A percentile compares a stretch with the other conserved stretches of the same genome.
Conservation (phyloP, 2,888 invertebrate genomes). For the Noctuana brunneofusca region DNA sequence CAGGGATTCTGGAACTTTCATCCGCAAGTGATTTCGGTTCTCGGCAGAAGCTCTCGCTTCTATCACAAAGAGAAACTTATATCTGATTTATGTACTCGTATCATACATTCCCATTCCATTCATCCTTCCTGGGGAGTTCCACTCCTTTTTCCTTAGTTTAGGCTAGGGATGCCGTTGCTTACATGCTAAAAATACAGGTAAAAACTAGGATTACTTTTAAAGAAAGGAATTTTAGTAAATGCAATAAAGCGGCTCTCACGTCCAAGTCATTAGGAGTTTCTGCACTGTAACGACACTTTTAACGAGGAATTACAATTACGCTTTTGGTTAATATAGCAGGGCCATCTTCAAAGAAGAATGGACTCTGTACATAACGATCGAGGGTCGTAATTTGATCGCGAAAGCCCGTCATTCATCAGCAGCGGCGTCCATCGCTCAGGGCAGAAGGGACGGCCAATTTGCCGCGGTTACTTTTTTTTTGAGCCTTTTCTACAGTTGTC, state of each 20-base stretch:
- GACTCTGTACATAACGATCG: neutral
- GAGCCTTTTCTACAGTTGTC: constrained; percentile 3
- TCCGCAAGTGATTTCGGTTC: too few relatives aligned
- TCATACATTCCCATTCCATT: too few relatives aligned
- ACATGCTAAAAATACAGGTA: too few relatives aligned
- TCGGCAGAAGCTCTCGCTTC: too few relatives aligned
- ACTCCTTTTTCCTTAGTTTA: too few relatives aligned
- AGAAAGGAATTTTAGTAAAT: neutral
- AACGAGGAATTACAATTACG: neutral
- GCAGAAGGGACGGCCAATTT: neutral
- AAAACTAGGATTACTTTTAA: too few relatives aligned
- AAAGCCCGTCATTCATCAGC: neutral
- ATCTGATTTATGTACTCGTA: too few relatives aligned
- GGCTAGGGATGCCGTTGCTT: too few relatives aligned
- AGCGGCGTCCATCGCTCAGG: constrained; percentile 1
- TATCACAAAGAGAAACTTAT: too few relatives aligned
- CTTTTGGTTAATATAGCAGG: neutral
- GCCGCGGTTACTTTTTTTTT: neutral
- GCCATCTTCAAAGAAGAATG: neutral
- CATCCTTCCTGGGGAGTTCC: too few relatives aligned
- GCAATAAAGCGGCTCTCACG: neutral
- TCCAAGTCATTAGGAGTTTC: neutral
- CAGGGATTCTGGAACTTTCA: too few relatives aligned
- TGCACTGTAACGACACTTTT: neutral
- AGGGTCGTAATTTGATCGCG: neutral